A percentile compares a stretch with the other conserved stretches of the same genome.
phyloP scores from a whole-genome alignment of 1,140 invertebrate species.

The Ceratitis capitata region DNA sequence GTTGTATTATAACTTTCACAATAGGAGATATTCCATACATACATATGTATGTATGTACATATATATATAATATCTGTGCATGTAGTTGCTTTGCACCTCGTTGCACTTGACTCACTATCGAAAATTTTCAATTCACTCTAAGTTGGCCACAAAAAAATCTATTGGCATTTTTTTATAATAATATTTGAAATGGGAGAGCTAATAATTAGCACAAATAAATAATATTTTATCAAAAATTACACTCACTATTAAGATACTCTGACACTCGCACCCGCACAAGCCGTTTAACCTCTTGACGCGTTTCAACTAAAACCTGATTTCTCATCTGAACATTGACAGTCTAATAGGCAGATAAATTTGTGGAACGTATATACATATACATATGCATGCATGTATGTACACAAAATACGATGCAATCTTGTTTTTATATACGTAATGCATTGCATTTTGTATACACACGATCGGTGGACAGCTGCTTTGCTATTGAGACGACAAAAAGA shows the following conservation, averaged over 20 bases:
- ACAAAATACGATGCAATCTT: no score
- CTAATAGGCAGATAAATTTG: not conserved
- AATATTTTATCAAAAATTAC: not conserved
- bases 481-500: not conserved
- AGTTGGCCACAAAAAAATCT: no score
- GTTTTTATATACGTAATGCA: no score
- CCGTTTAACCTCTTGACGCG: not conserved
- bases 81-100: not conserved
- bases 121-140: not conserved
- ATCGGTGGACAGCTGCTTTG: not conserved
- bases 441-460: not conserved
- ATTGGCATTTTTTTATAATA: not conserved
- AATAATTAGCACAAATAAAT: not conserved
- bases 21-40: no score
- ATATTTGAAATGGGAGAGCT: not conserved
- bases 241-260: not conserved
- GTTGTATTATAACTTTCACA: no score
- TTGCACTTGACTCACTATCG: not conserved
- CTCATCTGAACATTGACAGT: not conserved
- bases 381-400: no score
- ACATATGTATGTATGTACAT: not conserved
- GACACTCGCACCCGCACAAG: not conserved
- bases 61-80: not conserved
- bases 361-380: not conserved
- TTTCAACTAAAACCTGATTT: conserved; percentile 1